These are phyloP conservation scores for Dasyurus viverrinus DNA, from an alignment of 2,113 vertebrate genomes.

Conservation along the genomic window DNA sequence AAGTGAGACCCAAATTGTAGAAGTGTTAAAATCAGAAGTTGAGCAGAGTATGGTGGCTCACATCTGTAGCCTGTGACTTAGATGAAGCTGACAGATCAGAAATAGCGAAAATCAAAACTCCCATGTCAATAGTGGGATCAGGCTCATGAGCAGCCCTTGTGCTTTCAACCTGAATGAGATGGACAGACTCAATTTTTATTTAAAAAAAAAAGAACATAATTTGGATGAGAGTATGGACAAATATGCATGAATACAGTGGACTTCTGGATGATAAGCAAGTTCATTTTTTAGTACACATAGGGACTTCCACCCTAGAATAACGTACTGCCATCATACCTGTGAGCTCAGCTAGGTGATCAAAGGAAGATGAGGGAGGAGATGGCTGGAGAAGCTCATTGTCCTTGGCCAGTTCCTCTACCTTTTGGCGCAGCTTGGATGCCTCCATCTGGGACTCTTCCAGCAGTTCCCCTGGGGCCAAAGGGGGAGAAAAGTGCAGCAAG, in stretches of 20 bases:
- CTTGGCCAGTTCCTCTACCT: constrained; percentile 94
- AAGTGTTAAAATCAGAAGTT: background rate
- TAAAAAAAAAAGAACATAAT: background rate
- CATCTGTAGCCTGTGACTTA: background rate
- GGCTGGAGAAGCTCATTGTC: constrained; percentile 91
- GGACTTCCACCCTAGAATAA: background rate
- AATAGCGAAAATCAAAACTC: background rate
- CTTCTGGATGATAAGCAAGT: background rate
- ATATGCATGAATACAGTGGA: background rate
- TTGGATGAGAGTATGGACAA: background rate
- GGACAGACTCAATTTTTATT: background rate
- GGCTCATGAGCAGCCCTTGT: background rate
- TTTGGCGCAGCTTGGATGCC: constrained; percentile 92
- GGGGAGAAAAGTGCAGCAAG: background rate
- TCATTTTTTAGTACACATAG: background rate
- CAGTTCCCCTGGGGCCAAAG: constrained; percentile 88
- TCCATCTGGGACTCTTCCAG: constrained; percentile 96
- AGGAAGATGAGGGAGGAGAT: constrained; percentile 59
- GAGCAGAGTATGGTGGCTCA: background rate
- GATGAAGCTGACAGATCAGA: background rate
- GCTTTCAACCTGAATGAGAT: background rate
- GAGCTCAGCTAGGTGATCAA: constrained; percentile 76
- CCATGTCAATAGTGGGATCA: background rate
- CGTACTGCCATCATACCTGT: constrained; percentile 73
- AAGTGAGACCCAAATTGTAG: background rate